These are phyloP conservation scores for Tympanoctomys barrerae DNA, from an alignment of 2,797 vertebrate species.

Conservation along the genomic window DNA sequence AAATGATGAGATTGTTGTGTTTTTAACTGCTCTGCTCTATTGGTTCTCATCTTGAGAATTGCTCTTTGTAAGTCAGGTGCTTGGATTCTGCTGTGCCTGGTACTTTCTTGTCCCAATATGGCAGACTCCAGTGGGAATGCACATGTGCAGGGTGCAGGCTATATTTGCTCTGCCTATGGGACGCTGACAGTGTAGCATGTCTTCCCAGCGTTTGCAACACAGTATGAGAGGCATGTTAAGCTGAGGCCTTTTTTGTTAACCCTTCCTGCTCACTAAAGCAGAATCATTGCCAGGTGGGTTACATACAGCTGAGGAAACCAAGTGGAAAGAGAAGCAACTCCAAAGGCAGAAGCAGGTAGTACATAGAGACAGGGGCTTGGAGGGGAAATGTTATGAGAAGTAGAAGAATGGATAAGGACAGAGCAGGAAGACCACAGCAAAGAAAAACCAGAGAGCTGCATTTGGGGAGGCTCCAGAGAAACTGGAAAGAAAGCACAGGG, in stretches of 20 bases:
- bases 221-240: background rate
- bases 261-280: background rate
- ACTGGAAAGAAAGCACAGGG: background rate
- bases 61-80: background rate
- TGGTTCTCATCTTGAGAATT: background rate
- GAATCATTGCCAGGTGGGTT: background rate
- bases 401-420: background rate
- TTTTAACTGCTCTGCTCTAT: background rate
- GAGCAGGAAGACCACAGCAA: background rate
- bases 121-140: background rate
- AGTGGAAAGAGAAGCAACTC: background rate
- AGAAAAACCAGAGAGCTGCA: background rate
- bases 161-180: background rate
- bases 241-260: background rate
- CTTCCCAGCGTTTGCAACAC: background rate
- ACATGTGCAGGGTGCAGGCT: background rate
- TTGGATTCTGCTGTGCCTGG: background rate
- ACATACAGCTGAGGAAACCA: background rate
- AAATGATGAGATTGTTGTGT: background rate
- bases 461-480: background rate
- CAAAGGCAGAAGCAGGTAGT: background rate
- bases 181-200: background rate
- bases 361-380: background rate
- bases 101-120: background rate
- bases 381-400: background rate